Evolutionary conservation across 2,888 invertebrate species (phyloP), one percentile per base, ranked within the genome.

Genomic region (Xestia xanthographa): DNA sequence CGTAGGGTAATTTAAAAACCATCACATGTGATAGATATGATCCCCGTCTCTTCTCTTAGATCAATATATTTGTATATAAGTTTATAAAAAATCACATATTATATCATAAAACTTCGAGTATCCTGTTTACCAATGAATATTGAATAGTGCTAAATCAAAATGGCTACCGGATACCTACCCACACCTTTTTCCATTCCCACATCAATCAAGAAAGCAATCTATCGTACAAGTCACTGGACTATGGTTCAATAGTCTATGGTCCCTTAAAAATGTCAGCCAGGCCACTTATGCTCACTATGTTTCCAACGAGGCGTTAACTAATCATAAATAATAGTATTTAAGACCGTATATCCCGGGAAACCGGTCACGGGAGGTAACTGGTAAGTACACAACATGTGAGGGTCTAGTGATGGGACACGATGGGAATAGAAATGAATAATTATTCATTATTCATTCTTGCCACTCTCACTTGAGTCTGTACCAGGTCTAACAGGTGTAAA

Each of bases 311-410:
- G 74, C 82, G 82, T 79, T 75, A 83, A 79, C 70, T 77, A 86
- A 77, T 77, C 80, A 83, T 87, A 83, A 84, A 78, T 86, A 87
- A 87, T 82, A 48, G 74, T 79, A 63, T 77, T 79, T 80, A 80
- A 72, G 72, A 66, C 65, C 73, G 71, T 68, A 72, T 72, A 83
- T 81, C 58, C 76, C 68, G 65, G 77, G 26, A 72, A 80, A 85
- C 81, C 69, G 76, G 85, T 86, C 50, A 72, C 26, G n/a, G 72
- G 48, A 65, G 71, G 56, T 74, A 77, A 65, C 60, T 72, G 50
- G 66, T 69, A 70, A n/a, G 62, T 53, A 75, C 72, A 83, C 72
- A 65, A 83, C 72, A 65, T 70, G 73, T 65, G 72, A 65, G 43
- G 11, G 5, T 66, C 11, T 75, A 86, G 86, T 79, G 87, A 72